These are phyloP conservation scores for Tretioscincus oriximinensis DNA, from an alignment of 2,113 vertebrate genomes.

Conservation along the genomic window DNA sequence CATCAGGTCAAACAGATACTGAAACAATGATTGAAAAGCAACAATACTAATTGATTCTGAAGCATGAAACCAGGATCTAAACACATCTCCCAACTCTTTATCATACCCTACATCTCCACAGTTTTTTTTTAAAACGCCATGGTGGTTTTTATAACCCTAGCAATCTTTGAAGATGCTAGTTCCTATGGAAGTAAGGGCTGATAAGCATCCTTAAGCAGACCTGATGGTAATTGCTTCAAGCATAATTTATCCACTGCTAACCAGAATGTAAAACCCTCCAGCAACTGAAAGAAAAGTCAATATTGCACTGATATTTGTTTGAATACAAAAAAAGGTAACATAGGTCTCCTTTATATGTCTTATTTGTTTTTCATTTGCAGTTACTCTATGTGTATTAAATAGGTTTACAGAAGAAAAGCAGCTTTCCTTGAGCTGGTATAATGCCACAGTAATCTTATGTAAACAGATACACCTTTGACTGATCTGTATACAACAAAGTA, in stretches of 20 bases:
- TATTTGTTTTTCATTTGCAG: not conserved
- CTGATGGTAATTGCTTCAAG: not conserved
- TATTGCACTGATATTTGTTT: not conserved
- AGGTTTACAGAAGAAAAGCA: not conserved
- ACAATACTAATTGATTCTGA: not conserved
- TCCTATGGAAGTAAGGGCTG: not conserved
- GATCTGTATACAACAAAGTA: not conserved
- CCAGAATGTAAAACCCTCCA: not conserved
- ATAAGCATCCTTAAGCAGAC: not conserved
- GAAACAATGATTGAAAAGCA: too few relatives aligned
- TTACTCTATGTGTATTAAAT: not conserved
- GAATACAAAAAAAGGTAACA: not conserved
- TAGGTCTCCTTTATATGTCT: not conserved
- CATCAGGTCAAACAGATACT: too few relatives aligned
- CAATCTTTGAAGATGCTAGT: not conserved
- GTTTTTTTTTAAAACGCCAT: not conserved
- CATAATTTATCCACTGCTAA: not conserved
- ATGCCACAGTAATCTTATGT: not conserved
- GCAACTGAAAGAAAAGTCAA: not conserved
- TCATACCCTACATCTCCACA: not conserved
- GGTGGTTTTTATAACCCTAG: not conserved
- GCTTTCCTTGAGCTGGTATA: not conserved
- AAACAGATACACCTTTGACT: conserved; percentile 3
- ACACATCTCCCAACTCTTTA: not conserved
- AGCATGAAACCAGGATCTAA: not conserved